Evolutionary conservation across 1,140 invertebrate species (phyloP).

Genomic region (Bradysia coprophila): DNA sequence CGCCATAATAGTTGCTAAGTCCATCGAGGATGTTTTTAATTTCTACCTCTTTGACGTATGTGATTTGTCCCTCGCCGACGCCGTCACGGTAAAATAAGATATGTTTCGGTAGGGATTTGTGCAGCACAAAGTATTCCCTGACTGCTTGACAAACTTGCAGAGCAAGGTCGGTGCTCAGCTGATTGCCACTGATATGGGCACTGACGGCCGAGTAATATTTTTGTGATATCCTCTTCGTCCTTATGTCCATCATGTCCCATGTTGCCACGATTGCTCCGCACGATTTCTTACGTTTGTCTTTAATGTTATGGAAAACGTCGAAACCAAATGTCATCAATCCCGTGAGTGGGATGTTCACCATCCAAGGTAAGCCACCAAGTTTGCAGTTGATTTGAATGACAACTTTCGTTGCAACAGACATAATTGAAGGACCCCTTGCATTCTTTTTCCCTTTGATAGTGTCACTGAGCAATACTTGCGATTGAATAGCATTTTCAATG

Average conservation of each 20-base stretch:
- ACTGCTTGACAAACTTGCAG: constrained; percentile 37
- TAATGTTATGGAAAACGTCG: constrained; percentile 69
- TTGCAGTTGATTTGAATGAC: constrained; percentile 57
- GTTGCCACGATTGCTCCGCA: constrained; percentile 63
- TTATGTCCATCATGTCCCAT: constrained; percentile 38
- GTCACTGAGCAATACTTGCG: constrained; percentile 48
- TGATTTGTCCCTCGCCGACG: constrained; percentile 71
- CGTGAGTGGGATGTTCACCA: constrained; percentile 41
- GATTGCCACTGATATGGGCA: constrained; percentile 49
- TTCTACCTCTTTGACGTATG: constrained; percentile 41
- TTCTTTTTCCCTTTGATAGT: constrained; percentile 33
- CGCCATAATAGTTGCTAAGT: constrained; percentile 29
- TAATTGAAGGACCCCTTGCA: constrained; percentile 26
- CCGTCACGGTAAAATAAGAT: constrained; percentile 62
- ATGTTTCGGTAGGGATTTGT: constrained; percentile 24
- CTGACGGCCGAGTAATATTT: constrained; percentile 48
- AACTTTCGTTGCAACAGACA: constrained; percentile 76
- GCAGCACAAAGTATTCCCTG: constrained; percentile 25
- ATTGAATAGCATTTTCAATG: constrained; percentile 50
- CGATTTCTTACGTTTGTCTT: constrained; percentile 33
- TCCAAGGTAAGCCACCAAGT: constrained; percentile 74
- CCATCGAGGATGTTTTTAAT: constrained; percentile 31
- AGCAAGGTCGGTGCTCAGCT: constrained; percentile 43
- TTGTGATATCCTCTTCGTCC: constrained; percentile 37
- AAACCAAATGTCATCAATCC: constrained; percentile 71